Percentiles rank a stretch among this genome's conserved stretches.
Evolutionary conservation across 2,888 invertebrate genomes (phyloP).

Genomic region (Branchipolynoe longqiensis): DNA sequence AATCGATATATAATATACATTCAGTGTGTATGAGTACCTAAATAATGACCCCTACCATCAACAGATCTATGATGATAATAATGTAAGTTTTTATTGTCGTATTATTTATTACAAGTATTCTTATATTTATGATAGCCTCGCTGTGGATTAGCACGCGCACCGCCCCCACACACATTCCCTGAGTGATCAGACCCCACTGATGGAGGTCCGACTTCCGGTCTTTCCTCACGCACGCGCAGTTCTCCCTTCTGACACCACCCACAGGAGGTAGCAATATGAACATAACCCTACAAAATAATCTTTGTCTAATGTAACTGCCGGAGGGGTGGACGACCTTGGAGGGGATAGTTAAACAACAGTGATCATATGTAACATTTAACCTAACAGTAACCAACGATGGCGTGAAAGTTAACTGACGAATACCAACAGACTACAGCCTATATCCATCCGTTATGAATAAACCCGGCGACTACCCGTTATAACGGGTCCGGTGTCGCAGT

Average conservation of each 20-base stretch:
- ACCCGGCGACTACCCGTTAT: too few relatives aligned
- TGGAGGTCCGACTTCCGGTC: slow-evolving; percentile 43
- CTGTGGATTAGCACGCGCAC: neutral
- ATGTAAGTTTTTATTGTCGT: neutral
- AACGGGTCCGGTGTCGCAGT: too few relatives aligned
- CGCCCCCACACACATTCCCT: slow-evolving; percentile 39
- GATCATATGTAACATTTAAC: neutral
- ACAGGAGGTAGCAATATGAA: slow-evolving; percentile 22
- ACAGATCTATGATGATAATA: slow-evolving; percentile 43
- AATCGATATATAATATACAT: slow-evolving; percentile 30
- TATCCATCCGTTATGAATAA: too few relatives aligned
- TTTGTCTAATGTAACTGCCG: neutral
- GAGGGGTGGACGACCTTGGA: too few relatives aligned
- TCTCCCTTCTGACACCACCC: slow-evolving; percentile 11
- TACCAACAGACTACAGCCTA: too few relatives aligned
- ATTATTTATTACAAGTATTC: too few relatives aligned
- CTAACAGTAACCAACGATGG: neutral
- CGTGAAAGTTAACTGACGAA: neutral
- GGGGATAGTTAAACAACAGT: slow-evolving; percentile 5
- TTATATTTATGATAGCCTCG: too few relatives aligned
- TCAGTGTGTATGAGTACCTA: slow-evolving; percentile 21
- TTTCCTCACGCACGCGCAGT: slow-evolving; percentile 6
- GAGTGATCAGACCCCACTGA: slow-evolving; percentile 38
- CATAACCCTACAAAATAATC: neutral
- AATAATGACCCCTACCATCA: slow-evolving; percentile 40